phyloP scores from a whole-genome alignment of 2,888 invertebrate genomes.

The Eupithecia abbreviata region DNA sequence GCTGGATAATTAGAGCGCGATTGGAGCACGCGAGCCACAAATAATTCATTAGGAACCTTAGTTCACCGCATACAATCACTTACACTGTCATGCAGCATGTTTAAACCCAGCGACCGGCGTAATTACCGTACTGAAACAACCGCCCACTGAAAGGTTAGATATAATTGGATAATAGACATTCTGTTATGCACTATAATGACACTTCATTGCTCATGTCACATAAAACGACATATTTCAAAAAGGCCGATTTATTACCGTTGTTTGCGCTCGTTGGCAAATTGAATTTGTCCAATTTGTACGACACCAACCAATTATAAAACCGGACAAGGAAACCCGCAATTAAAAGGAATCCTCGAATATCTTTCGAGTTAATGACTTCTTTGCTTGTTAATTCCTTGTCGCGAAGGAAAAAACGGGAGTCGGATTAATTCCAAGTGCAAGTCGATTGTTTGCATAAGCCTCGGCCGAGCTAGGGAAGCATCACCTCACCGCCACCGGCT shows the following conservation, averaged over 20 bases:
- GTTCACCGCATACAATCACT: slow-evolving; percentile 77
- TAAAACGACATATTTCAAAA: slow-evolving; percentile 41
- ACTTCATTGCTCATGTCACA: slow-evolving; percentile 63
- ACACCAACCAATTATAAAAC: slow-evolving; percentile 81
- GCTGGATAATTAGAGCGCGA: slow-evolving; percentile 67
- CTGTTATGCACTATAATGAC: slow-evolving; percentile 76
- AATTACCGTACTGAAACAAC: slow-evolving; percentile 69
- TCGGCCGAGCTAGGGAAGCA: slow-evolving; percentile 77
- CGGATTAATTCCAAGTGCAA: slow-evolving; percentile 84
- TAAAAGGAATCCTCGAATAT: slow-evolving; percentile 82
- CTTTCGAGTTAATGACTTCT: slow-evolving; percentile 83
- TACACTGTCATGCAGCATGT: slow-evolving; percentile 78
- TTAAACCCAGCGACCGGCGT: slow-evolving; percentile 72
- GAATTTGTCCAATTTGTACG: slow-evolving; percentile 72
- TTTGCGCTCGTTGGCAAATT: slow-evolving; percentile 51
- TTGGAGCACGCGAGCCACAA: slow-evolving; percentile 77
- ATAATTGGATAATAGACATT: slow-evolving; percentile 80
- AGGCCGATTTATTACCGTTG: slow-evolving; percentile 25
- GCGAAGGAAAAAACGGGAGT: slow-evolving; percentile 79
- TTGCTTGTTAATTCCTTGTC: slow-evolving; percentile 84
- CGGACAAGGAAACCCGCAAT: slow-evolving; percentile 80
- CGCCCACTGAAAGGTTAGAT: slow-evolving; percentile 79
- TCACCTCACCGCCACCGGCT: slow-evolving; percentile 83
- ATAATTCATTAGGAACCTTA: slow-evolving; percentile 78
- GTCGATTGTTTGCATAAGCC: slow-evolving; percentile 84